phyloP scores from a whole-genome alignment of 2,113 vertebrate species.

The Sebastes fasciatus region DNA sequence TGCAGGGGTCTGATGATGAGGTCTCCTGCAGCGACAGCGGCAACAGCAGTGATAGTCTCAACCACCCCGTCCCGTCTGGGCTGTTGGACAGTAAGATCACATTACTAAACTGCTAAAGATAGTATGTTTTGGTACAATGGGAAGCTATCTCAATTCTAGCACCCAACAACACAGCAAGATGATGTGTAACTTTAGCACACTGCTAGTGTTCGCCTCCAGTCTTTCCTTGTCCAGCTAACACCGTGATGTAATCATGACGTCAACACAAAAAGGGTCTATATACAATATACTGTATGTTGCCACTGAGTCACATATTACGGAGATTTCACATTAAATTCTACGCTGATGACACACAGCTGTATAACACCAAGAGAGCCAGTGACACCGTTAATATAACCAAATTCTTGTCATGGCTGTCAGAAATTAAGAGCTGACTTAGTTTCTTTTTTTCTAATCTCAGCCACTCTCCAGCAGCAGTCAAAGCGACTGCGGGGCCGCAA shows the following conservation, averaged over 20 bases:
- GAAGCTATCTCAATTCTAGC: too few species aligned
- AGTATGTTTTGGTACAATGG: too few species aligned
- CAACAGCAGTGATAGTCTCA: constrained; percentile 95
- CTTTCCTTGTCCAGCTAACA: too few species aligned
- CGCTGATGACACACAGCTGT: background rate
- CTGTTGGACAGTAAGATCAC: constrained; percentile 89
- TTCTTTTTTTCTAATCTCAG: constrained; percentile 1
- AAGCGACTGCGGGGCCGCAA: constrained; percentile 90
- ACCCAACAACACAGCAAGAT: too few species aligned
- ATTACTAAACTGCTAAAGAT: background rate
- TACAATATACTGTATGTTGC: background rate
- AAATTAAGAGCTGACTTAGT: background rate
- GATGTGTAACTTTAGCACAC: too few species aligned
- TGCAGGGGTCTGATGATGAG: constrained; percentile 90
- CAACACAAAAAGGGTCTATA: too few species aligned
- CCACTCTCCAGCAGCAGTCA: constrained; percentile 89
- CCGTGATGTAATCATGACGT: too few species aligned
- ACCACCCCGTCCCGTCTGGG: constrained; percentile 89
- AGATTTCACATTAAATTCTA: background rate
- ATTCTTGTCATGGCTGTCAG: background rate
- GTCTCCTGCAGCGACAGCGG: constrained; percentile 96
- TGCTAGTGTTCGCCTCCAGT: background rate
- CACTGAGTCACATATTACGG: background rate
- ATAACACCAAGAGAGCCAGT: background rate
- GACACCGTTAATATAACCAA: background rate